phyloP scores from a whole-genome alignment of 1,140 invertebrate genomes.

The Cotesia vestalis region DNA sequence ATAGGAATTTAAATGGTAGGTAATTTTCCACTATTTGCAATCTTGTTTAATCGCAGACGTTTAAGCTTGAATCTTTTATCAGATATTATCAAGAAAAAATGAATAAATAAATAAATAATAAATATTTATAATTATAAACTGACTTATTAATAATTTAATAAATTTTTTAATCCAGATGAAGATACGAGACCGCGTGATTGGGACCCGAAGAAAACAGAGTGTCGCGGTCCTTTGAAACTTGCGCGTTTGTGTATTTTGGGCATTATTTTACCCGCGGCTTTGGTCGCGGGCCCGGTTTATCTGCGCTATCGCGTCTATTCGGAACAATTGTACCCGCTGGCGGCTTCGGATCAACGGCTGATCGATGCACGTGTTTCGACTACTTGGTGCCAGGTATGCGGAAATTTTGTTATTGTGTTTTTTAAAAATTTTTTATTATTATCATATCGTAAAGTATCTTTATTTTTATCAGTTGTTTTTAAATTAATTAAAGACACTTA shows the following conservation, averaged over 20 bases:
- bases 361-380: constrained; percentile 78
- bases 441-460: too few relatives aligned
- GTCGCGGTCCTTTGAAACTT: constrained; percentile 70
- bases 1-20: too few relatives aligned
- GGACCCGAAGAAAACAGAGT: constrained; percentile 64
- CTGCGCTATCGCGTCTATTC: constrained; percentile 74
- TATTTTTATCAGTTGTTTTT: too few relatives aligned
- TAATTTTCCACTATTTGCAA: too few relatives aligned
- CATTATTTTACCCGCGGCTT: constrained; percentile 71
- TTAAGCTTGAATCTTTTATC: too few relatives aligned
- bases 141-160: neutral
- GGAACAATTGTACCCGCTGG: constrained; percentile 75
- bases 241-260: constrained; percentile 72
- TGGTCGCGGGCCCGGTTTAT: constrained; percentile 75
- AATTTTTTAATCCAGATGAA: constrained; percentile 35
- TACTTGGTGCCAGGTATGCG: constrained; percentile 78
- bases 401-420: neutral
- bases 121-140: neutral
- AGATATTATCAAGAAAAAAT: neutral
- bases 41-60: too few relatives aligned
- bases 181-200: constrained; percentile 47
- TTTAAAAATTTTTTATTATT: neutral
- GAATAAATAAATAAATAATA: neutral
- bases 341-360: constrained; percentile 80
- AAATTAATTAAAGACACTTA: too few relatives aligned